Percentiles rank a stretch among this genome's conserved stretches.
These are phyloP conservation scores for Frankliniella intonsa DNA, from an alignment of 2,888 invertebrate genomes.

Conservation along the genomic window DNA sequence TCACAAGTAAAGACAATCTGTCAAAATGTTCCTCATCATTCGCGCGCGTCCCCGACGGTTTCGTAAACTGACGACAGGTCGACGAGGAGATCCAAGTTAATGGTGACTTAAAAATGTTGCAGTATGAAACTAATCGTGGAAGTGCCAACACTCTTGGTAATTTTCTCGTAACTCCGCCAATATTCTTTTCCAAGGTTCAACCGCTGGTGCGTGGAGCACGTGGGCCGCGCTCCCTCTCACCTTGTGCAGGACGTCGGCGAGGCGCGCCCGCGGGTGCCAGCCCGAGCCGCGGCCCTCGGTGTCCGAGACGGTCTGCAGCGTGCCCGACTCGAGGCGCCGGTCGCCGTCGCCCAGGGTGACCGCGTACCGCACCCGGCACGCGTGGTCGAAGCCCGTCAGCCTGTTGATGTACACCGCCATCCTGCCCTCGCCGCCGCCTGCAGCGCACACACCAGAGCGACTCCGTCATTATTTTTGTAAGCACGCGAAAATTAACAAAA, in stretches of 20 bases:
- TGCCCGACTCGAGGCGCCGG: conserved; percentile 61
- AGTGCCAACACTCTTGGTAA: no score
- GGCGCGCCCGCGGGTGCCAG: conserved; percentile 62
- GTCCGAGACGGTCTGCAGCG: conserved; percentile 65
- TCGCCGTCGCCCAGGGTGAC: conserved; percentile 65
- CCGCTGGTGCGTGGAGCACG: no score
- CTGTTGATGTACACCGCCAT: conserved; percentile 60
- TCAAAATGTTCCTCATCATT: not conserved
- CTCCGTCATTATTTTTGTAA: no score
- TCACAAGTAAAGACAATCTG: conserved; percentile 2
- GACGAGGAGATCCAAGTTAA: no score
- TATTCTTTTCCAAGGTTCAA: no score
- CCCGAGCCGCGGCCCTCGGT: conserved; percentile 65
- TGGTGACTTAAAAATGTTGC: no score
- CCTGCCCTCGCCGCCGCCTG: conserved; percentile 47
- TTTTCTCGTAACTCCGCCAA: no score
- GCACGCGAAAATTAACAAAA: no score
- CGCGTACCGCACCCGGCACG: conserved; percentile 68
- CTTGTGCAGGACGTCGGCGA: conserved; percentile 56
- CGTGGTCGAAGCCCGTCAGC: conserved; percentile 75
- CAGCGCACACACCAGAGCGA: conserved; percentile 34
- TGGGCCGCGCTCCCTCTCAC: conserved; percentile 41
- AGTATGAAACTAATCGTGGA: no score
- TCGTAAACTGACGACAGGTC: no score
- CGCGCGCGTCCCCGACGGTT: no score